Percentiles rank a stretch among this genome's conserved stretches.
Evolutionary conservation across 2,888 invertebrate species (phyloP).

Genomic region (Podotricha telesiphe): DNA sequence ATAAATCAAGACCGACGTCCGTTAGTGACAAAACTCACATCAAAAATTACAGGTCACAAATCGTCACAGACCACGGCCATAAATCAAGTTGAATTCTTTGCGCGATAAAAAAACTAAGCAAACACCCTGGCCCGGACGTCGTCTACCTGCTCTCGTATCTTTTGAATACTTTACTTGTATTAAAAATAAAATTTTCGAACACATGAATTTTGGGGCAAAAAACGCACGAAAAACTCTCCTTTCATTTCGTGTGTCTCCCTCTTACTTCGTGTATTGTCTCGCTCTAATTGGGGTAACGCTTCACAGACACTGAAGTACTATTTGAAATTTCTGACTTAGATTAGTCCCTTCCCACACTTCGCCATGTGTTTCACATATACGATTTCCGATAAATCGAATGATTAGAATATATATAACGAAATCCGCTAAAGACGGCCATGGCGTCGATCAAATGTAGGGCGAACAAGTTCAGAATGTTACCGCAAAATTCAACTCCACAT

Average conservation of each 20-base stretch:
- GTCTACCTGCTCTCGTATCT: constrained; percentile 82
- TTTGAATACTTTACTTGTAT: constrained; percentile 81
- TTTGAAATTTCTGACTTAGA: constrained; percentile 62
- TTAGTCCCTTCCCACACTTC: constrained; percentile 46
- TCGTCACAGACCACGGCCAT: constrained; percentile 77
- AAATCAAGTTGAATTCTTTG: constrained; percentile 80
- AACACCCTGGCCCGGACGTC: constrained; percentile 72
- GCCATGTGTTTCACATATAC: constrained; percentile 46
- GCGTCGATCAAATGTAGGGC: constrained; percentile 23
- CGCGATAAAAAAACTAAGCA: constrained; percentile 75
- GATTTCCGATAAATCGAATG: constrained; percentile 20
- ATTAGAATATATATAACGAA: constrained; percentile 13
- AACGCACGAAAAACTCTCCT: constrained; percentile 78
- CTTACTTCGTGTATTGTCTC: constrained; percentile 51
- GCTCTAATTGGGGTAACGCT: constrained; percentile 67
- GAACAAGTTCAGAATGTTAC: constrained; percentile 37
- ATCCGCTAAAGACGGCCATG: not conserved
- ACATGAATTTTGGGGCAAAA: constrained; percentile 78
- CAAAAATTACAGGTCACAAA: constrained; percentile 81
- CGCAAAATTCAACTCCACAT: constrained; percentile 40
- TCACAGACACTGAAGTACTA: constrained; percentile 56
- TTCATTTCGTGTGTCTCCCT: constrained; percentile 58
- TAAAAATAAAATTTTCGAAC: constrained; percentile 80
- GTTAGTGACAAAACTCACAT: constrained; percentile 81
- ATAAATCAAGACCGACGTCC: constrained; percentile 73